Evolutionary conservation across 2,113 vertebrate genomes (phyloP).

Genomic region (Periophthalmodon schlosseri): DNA sequence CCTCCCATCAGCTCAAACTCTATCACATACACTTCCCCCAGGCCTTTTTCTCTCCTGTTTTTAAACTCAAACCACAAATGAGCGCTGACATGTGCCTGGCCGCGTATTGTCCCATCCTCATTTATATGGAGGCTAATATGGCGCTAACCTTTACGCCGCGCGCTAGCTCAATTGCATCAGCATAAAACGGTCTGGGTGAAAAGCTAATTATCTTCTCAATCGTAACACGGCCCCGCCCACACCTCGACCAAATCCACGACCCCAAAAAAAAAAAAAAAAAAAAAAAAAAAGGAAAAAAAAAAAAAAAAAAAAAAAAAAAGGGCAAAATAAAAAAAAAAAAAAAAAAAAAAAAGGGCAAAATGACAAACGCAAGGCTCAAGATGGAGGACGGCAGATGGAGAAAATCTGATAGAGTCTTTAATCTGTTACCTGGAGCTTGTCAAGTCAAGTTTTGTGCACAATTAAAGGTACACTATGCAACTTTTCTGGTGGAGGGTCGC

Average conservation of each 20-base stretch:
- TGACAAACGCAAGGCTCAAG: constrained; percentile 30
- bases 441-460: neutral
- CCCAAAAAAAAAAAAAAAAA: constrained; percentile 16
- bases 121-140: constrained; percentile 66
- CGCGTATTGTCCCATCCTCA: constrained; percentile 58
- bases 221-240: constrained; percentile 40
- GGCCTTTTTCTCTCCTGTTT: constrained; percentile 21
- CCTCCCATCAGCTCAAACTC: constrained; percentile 21
- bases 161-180: constrained; percentile 64
- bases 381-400: constrained; percentile 15
- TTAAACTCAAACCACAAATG: constrained; percentile 46
- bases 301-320: too few species aligned
- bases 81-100: constrained; percentile 58
- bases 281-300: too few species aligned
- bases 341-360: constrained; percentile 14
- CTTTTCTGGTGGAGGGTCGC: too few species aligned
- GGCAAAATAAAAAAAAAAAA: constrained; percentile 12
- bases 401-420: constrained; percentile 31
- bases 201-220: constrained; percentile 71
- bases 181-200: constrained; percentile 62
- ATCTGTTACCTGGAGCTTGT: constrained; percentile 6
- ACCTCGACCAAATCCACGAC: constrained; percentile 6
- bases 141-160: constrained; percentile 60
- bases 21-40: constrained; percentile 23
- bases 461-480: constrained; percentile 1